A percentile compares a stretch with the other conserved stretches of the same genome.
Conservation (phyloP, 2,797 vertebrate genomes). For the Rhinoraja longicauda region DNA sequence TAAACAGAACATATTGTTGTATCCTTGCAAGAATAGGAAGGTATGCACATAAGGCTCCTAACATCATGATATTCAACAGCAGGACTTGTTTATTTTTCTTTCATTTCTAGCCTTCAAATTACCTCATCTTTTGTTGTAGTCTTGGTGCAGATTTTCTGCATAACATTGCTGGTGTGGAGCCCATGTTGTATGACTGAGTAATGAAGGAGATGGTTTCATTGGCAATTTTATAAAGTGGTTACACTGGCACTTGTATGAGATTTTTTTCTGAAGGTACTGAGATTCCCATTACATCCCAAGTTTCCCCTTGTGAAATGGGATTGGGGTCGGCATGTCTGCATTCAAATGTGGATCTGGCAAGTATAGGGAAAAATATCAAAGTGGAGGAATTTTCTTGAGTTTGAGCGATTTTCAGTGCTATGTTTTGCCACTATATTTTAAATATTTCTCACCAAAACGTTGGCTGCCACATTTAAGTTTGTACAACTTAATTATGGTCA, state of each 20-base stretch:
- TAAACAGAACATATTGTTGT: too few relatives aligned
- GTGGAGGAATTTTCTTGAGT: background rate
- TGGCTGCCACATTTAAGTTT: background rate
- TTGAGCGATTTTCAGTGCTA: background rate
- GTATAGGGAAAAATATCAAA: background rate
- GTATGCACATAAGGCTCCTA: too few relatives aligned
- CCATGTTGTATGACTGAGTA: background rate
- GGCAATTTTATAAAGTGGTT: background rate
- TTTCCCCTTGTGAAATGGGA: background rate
- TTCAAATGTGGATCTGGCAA: background rate
- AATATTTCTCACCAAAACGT: background rate
- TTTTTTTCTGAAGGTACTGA: background rate
- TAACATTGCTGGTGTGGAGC: background rate
- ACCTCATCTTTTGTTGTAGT: background rate
- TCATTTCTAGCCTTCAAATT: background rate
- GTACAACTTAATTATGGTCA: background rate
- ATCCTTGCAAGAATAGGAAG: too few relatives aligned
- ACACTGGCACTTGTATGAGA: background rate
- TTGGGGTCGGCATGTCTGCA: background rate
- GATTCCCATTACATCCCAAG: background rate
- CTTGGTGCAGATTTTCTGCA: background rate
- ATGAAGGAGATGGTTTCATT: background rate
- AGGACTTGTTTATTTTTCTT: background rate
- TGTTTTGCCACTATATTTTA: background rate
- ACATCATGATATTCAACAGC: too few relatives aligned